Conservation (phyloP, 2,113 vertebrate species). For the Spizaetus ornatus region DNA sequence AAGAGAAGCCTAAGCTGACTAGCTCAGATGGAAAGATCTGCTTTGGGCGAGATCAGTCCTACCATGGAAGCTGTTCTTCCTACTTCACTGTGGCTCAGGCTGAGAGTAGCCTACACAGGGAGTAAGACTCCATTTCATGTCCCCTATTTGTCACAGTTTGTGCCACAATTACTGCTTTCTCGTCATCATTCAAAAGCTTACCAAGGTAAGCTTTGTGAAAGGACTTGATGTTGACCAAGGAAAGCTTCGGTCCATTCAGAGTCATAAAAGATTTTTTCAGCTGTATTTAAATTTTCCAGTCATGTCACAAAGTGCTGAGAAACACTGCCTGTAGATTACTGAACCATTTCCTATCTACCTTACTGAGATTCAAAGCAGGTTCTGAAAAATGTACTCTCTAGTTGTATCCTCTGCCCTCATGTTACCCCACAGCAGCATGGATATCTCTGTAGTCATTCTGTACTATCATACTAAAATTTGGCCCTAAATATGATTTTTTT, state of each 20-base stretch:
- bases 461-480: not conserved
- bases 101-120: not conserved
- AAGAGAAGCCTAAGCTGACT: not conserved
- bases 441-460: not conserved
- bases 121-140: not conserved
- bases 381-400: not conserved
- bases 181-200: not conserved
- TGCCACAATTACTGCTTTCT: not conserved
- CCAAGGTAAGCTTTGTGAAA: not conserved
- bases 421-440: not conserved
- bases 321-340: not conserved
- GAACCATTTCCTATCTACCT: not conserved
- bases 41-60: not conserved
- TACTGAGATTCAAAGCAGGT: not conserved
- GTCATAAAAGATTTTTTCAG: not conserved
- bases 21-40: not conserved
- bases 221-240: not conserved
- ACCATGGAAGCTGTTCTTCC: not conserved
- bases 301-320: not conserved
- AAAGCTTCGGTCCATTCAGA: not conserved
- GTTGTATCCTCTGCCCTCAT: not conserved
- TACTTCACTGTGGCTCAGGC: not conserved
- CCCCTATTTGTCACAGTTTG: not conserved
- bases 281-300: not conserved
- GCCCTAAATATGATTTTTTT: not conserved